Base-by-base conservation (phyloP, 1,140 invertebrate genomes). In the Gryon sp. region DNA sequence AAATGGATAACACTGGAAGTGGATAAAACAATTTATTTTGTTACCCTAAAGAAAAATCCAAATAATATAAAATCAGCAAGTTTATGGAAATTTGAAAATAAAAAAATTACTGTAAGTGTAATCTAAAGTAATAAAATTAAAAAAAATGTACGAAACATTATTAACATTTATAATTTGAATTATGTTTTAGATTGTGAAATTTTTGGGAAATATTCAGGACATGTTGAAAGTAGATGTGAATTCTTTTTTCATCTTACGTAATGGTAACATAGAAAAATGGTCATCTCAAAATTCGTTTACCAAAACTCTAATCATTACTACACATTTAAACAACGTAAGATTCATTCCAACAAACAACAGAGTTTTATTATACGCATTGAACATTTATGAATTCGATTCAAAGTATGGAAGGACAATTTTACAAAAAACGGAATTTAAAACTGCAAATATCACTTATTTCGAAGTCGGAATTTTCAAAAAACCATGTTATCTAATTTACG, bases 31-130 rank as follows among this genome's bases (percentile, higher is more conserved):
- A 32, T 86, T 3, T 90, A 86, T 53, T 81, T 90, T 8, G 72
- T 89, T 4, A 84, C 83, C 8, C 60, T 76, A 20, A 83, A 81
- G 5, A 68, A 59, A 19, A 18, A 12, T 0, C 48, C 20, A 0
- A 83, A 76, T 46, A 69, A 53, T 0, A 80, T 26, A 69, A 77
- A 62, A 19, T 7, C 66, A 2, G 87, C 78, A 8, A 88, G 87
- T 45, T 52, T 90, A 28, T 90, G 89, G 89, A 85, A 82, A 53
- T 80, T 90, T 11, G 66, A 78, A 18, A 66, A 83, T 18, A 38
- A 85, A 14, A 38, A 63, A 41, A 66, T 89, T 0, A 30, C 40
- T 7, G 83, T 80, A 55, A 72, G 40, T 60, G 46, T 43, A 40
- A 38, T 50, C 11, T 32, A 30, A n/a, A 19, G 12, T 50, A 20